These are phyloP conservation scores for Melitaea athalia DNA, from an alignment of 2,888 invertebrate genomes.

Conservation along the genomic window DNA sequence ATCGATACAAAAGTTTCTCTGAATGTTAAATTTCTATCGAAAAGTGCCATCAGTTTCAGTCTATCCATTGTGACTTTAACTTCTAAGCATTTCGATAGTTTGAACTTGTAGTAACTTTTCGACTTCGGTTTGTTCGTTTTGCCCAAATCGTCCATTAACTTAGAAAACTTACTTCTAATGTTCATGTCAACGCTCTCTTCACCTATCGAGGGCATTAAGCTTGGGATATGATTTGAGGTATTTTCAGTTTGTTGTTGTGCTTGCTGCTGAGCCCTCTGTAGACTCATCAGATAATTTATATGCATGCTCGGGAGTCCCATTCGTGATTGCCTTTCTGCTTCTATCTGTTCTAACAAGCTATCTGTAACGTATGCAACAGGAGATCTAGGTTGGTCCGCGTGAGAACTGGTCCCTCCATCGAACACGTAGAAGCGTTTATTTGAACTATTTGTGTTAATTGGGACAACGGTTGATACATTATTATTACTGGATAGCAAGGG, in stretches of 20 bases:
- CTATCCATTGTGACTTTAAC: slow-evolving; percentile 96
- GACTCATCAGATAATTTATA: slow-evolving; percentile 73
- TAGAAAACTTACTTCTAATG: slow-evolving; percentile 80
- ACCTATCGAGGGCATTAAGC: slow-evolving; percentile 78
- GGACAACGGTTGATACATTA: slow-evolving; percentile 72
- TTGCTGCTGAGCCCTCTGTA: slow-evolving; percentile 66
- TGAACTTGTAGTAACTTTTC: slow-evolving; percentile 88
- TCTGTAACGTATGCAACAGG: slow-evolving; percentile 77
- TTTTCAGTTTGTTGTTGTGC: slow-evolving; percentile 61
- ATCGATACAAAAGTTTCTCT: slow-evolving; percentile 92
- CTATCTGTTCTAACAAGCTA: slow-evolving; percentile 75
- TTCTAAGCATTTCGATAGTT: slow-evolving; percentile 84
- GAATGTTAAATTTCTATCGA: slow-evolving; percentile 94
- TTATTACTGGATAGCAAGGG: slow-evolving; percentile 74
- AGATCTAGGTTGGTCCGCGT: slow-evolving; percentile 70
- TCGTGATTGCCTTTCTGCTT: slow-evolving; percentile 72
- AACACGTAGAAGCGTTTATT: slow-evolving; percentile 77
- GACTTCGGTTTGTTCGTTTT: slow-evolving; percentile 80
- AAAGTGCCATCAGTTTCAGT: slow-evolving; percentile 93
- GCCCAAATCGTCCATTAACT: slow-evolving; percentile 80
- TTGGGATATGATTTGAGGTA: slow-evolving; percentile 62
- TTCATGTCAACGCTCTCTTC: slow-evolving; percentile 82
- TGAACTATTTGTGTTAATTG: slow-evolving; percentile 68
- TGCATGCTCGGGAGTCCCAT: slow-evolving; percentile 79
- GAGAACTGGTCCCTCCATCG: slow-evolving; percentile 69